These are phyloP conservation scores for Leptinotarsa undecemlineata DNA, from an alignment of 1,140 invertebrate species.

Conservation along the genomic window DNA sequence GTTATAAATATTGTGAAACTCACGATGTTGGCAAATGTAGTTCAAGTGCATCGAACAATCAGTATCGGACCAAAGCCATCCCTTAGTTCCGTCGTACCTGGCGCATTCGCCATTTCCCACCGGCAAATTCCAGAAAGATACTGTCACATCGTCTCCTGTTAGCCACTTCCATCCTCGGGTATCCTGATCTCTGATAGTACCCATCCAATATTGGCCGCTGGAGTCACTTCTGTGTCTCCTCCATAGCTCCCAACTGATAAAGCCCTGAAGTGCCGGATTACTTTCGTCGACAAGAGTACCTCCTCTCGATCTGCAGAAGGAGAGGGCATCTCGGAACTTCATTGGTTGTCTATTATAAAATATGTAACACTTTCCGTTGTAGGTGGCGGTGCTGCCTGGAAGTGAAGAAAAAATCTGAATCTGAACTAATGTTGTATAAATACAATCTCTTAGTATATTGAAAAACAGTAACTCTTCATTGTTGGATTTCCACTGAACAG, in stretches of 20 bases:
- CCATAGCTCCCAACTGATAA: slow-evolving; percentile 94
- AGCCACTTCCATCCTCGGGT: slow-evolving; percentile 87
- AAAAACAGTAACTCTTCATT: no score
- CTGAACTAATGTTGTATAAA: no score
- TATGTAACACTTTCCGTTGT: slow-evolving; percentile 95
- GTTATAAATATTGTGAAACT: slow-evolving; percentile 56
- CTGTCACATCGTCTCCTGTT: slow-evolving; percentile 83
- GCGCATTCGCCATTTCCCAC: slow-evolving; percentile 85
- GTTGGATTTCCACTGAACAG: no score
- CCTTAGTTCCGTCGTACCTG: slow-evolving; percentile 88
- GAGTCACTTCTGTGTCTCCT: slow-evolving; percentile 86
- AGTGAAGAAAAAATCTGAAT: background rate
- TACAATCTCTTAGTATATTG: no score
- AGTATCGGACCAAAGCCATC: slow-evolving; percentile 94
- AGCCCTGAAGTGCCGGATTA: slow-evolving; percentile 91
- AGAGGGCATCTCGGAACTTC: slow-evolving; percentile 77
- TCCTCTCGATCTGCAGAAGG: slow-evolving; percentile 78
- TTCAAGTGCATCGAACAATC: slow-evolving; percentile 84
- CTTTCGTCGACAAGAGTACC: slow-evolving; percentile 88
- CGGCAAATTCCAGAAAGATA: slow-evolving; percentile 91
- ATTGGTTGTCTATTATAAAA: slow-evolving; percentile 89
- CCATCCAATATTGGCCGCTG: slow-evolving; percentile 94
- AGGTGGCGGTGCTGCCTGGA: slow-evolving; percentile 83
- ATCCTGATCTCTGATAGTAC: slow-evolving; percentile 81
- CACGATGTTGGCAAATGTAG: slow-evolving; percentile 93